These are phyloP conservation scores for Drosophila neutralis DNA, from an alignment of 2,888 invertebrate species.

Conservation along the genomic window DNA sequence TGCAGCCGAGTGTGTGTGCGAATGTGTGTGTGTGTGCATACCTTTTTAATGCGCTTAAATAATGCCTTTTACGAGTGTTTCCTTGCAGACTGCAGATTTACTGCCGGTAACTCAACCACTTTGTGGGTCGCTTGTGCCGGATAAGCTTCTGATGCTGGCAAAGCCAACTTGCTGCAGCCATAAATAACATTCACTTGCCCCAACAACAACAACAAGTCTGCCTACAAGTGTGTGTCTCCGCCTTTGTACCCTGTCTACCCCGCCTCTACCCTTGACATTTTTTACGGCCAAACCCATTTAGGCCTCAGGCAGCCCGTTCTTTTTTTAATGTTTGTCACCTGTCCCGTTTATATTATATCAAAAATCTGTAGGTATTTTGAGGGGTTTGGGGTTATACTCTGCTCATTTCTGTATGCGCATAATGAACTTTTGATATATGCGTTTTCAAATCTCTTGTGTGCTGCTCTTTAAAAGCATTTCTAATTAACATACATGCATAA, in stretches of 20 bases:
- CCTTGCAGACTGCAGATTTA: slow-evolving; percentile 69
- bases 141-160: slow-evolving; percentile 47
- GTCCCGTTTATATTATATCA: slow-evolving; percentile 73
- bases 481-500: slow-evolving; percentile 79
- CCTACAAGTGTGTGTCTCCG: slow-evolving; percentile 18
- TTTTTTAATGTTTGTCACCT: slow-evolving; percentile 72
- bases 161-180: slow-evolving; percentile 57
- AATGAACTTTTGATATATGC: slow-evolving; percentile 79
- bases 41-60: slow-evolving; percentile 59
- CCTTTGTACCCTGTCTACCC: slow-evolving; percentile 40
- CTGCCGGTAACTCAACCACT: slow-evolving; percentile 58
- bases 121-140: slow-evolving; percentile 52
- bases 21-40: slow-evolving; percentile 9
- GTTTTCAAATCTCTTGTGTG: slow-evolving; percentile 76
- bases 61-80: slow-evolving; percentile 69
- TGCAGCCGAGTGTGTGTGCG: slow-evolving; percentile 2
- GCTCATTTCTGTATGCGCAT: slow-evolving; percentile 65
- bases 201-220: slow-evolving; percentile 19
- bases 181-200: slow-evolving; percentile 76
- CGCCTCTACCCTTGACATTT: slow-evolving; percentile 54
- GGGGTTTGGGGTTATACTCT: slow-evolving; percentile 30
- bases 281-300: slow-evolving; percentile 57
- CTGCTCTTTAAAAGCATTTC: slow-evolving; percentile 76
- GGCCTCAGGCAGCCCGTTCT: slow-evolving; percentile 38
- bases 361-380: slow-evolving; percentile 70